Percentiles rank a stretch among this genome's conserved stretches.
Conservation (phyloP, 2,797 vertebrate genomes). For the Pseudotriccus pelzelni region DNA sequence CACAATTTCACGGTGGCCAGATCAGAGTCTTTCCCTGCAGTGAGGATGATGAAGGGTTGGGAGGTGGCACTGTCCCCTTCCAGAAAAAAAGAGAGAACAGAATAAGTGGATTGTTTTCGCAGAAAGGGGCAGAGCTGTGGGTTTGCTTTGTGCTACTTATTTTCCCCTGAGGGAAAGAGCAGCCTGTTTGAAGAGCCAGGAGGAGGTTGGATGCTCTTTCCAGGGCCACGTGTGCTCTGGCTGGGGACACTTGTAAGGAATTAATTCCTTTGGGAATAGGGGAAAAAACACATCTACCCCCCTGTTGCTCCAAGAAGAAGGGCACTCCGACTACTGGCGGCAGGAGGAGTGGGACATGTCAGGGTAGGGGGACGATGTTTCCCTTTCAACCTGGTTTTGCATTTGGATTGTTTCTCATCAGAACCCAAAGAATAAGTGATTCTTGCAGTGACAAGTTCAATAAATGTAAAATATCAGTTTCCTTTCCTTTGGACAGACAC, state of each 20-base stretch:
- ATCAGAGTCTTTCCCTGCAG: background rate
- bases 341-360: background rate
- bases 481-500: background rate
- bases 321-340: background rate
- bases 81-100: background rate
- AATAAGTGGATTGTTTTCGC: background rate
- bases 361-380: fast-evolving
- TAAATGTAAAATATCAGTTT: background rate
- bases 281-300: fast-evolving
- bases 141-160: background rate
- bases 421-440: background rate
- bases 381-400: background rate
- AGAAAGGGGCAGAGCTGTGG: background rate
- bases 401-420: background rate
- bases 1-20: background rate
- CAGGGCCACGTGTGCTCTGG: background rate
- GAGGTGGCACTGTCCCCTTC: background rate
- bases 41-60: fast-evolving
- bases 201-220: background rate
- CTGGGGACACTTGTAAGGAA: background rate
- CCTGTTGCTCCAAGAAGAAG: fast-evolving
- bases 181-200: background rate
- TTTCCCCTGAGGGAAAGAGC: background rate
- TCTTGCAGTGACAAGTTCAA: background rate
- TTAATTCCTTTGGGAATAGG: fast-evolving